These are phyloP conservation scores for Drosophila nebulosa DNA, from an alignment of 1,140 invertebrate species.

Conservation along the genomic window DNA sequence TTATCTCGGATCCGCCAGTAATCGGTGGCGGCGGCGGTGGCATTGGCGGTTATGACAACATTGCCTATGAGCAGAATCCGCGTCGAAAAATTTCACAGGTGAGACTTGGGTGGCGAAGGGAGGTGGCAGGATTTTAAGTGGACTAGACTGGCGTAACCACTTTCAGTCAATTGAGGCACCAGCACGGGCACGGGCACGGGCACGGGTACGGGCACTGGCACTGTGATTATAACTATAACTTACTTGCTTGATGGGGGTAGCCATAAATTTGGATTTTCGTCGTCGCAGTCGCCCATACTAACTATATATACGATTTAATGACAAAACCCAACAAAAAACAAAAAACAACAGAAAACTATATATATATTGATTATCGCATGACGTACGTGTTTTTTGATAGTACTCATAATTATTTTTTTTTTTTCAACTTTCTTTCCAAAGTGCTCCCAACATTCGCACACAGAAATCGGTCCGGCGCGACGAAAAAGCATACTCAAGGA, in stretches of 20 bases:
- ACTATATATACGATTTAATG: neutral
- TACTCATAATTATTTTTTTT: neutral
- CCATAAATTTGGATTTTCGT: constrained; percentile 52
- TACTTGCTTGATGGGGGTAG: constrained; percentile 13
- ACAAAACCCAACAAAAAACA: neutral
- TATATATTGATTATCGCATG: constrained; percentile 27
- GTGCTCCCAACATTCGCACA: constrained; percentile 75
- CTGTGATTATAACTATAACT: constrained; percentile 36
- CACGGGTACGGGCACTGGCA: neutral
- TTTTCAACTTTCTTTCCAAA: constrained; percentile 19
- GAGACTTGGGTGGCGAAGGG: constrained; percentile 12
- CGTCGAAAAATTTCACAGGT: constrained; percentile 80
- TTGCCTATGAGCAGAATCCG: constrained; percentile 75
- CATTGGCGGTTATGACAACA: constrained; percentile 72
- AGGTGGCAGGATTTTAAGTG: neutral
- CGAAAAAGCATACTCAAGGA: constrained; percentile 86
- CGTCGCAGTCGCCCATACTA: neutral
- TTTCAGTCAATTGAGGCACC: constrained; percentile 5
- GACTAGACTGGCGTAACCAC: neutral
- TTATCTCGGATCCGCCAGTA: constrained; percentile 67
- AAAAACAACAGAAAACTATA: neutral
- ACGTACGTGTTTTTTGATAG: neutral
- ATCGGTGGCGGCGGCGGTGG: constrained; percentile 14
- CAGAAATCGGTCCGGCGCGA: constrained; percentile 82
- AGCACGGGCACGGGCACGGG: no score